A percentile compares a stretch with the other conserved stretches of the same genome.
These are phyloP conservation scores for Liparis tanakae DNA, from an alignment of 2,797 vertebrate genomes.

Conservation along the genomic window DNA sequence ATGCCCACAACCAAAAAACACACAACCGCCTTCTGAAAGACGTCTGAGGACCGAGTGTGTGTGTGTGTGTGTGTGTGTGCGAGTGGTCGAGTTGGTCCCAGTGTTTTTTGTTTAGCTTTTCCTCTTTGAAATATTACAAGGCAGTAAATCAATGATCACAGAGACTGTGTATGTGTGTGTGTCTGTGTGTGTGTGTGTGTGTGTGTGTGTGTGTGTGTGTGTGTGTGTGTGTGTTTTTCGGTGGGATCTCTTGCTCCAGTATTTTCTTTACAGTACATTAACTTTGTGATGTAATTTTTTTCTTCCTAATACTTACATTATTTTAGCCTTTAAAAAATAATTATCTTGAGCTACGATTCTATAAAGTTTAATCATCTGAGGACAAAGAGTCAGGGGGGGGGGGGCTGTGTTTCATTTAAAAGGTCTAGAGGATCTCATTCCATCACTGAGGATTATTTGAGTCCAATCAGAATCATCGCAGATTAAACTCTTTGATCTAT, in stretches of 20 bases:
- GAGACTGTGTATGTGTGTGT: background rate
- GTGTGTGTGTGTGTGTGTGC: background rate
- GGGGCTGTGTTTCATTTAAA: background rate
- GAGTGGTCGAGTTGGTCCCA: constrained; percentile 11
- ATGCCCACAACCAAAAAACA: constrained; percentile 30
- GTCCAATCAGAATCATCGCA: background rate
- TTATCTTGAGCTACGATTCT: background rate
- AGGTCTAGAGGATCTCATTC: background rate
- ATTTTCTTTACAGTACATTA: background rate
- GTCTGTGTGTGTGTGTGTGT: background rate
- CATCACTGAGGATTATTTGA: constrained; percentile 4
- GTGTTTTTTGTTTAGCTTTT: constrained; percentile 34
- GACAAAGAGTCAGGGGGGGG: too few species aligned
- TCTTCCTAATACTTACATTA: background rate
- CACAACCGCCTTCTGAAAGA: constrained; percentile 16
- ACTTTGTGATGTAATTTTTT: background rate
- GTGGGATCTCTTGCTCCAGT: background rate
- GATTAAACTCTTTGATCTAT: background rate
- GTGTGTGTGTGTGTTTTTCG: background rate
- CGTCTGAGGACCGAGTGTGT: constrained; percentile 11
- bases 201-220: too few species aligned
- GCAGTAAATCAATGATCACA: constrained; percentile 35
- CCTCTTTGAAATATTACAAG: constrained; percentile 32
- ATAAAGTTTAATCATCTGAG: background rate
- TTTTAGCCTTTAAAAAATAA: background rate